Evolutionary conservation across 1,140 invertebrate genomes (phyloP).

Genomic region (Trichoplusia ni): DNA sequence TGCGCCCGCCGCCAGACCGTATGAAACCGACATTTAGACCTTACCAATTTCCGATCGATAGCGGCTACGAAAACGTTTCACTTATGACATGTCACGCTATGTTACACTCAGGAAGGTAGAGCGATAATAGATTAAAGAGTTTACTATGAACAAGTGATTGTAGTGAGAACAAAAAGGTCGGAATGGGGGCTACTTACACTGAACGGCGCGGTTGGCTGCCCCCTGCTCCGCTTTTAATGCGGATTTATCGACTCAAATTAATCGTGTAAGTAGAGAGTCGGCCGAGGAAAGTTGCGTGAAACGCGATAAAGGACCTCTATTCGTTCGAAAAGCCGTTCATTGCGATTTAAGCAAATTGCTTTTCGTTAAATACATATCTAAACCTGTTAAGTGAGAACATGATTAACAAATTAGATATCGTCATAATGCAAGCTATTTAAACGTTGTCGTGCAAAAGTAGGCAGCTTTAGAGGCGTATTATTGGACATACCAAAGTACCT

Average conservation of each 20-base stretch:
- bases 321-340: conserved; percentile 57
- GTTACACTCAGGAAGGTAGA: conserved; percentile 44
- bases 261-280: conserved; percentile 73
- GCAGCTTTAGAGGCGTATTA: too few relatives aligned
- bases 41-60: conserved; percentile 56
- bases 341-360: conserved; percentile 57
- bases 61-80: conserved; percentile 39
- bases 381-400: conserved; percentile 31
- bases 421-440: too few relatives aligned
- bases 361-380: conserved; percentile 48
- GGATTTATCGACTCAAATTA: conserved; percentile 80
- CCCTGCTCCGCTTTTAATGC: conserved; percentile 72
- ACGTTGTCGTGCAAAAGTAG: too few relatives aligned
- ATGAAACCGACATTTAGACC: conserved; percentile 45
- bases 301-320: conserved; percentile 67
- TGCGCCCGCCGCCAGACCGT: conserved; percentile 43
- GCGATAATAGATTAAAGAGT: conserved; percentile 56
- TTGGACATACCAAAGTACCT: too few relatives aligned
- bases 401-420: too few relatives aligned
- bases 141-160: conserved; percentile 43
- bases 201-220: conserved; percentile 66
- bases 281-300: conserved; percentile 73
- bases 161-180: conserved; percentile 68
- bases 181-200: conserved; percentile 61
- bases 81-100: conserved; percentile 38